phyloP scores from a whole-genome alignment of 2,113 vertebrate genomes.

The Dipodomys spectabilis region DNA sequence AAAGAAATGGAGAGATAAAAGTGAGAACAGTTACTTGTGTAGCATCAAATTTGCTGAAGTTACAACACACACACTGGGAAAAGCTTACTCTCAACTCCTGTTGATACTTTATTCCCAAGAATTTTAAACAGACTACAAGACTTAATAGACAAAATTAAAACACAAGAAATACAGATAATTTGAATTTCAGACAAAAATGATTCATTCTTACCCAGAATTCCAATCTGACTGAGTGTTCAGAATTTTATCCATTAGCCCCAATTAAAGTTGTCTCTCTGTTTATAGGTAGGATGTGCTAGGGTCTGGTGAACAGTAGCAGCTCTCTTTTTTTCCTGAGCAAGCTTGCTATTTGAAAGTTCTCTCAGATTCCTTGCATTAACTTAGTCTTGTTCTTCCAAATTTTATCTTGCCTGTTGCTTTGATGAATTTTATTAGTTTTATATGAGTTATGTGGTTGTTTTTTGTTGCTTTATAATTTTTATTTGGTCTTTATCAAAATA shows the following conservation, averaged over 20 bases:
- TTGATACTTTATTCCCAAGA: background rate
- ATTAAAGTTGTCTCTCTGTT: background rate
- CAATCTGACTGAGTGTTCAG: background rate
- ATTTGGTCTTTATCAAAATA: background rate
- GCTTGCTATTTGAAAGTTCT: background rate
- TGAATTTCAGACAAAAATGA: background rate
- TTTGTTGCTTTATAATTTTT: conserved; percentile 17
- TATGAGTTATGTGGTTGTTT: background rate
- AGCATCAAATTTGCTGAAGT: background rate
- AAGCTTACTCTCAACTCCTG: background rate
- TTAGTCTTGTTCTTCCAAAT: background rate
- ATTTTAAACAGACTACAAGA: background rate
- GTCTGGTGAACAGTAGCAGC: background rate
- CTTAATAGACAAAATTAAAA: background rate
- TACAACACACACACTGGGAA: background rate
- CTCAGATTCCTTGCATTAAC: background rate
- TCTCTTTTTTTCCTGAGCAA: background rate
- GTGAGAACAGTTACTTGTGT: background rate
- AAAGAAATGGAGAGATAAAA: background rate
- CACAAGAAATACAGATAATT: background rate
- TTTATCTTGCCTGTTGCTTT: conserved; percentile 32
- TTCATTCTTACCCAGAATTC: conserved; percentile 28
- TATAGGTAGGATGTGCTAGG: background rate
- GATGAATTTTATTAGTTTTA: conserved; percentile 1
- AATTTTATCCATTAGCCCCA: background rate